phyloP scores from a whole-genome alignment of 37 sponge, comb jelly and placozoan genomes.

The Aphrocallistes beatrix region DNA sequence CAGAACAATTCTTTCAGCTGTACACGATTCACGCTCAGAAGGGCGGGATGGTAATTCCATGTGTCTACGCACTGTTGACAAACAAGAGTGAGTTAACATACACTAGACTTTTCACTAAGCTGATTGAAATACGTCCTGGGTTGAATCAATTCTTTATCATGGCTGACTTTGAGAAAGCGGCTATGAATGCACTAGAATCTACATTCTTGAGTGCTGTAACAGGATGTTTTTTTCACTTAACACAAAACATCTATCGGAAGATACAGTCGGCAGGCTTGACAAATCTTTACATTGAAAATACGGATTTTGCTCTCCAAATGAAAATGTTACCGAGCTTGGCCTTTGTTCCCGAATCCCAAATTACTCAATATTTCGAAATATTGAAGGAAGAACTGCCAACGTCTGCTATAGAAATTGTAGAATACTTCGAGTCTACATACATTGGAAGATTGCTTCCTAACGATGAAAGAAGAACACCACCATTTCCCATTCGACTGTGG shows the following conservation, averaged over 20 bases:
- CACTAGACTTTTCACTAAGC: not conserved
- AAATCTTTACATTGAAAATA: not conserved
- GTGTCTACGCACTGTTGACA: slow-evolving; percentile 10
- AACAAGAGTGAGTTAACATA: slow-evolving; percentile 12
- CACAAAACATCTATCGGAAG: not conserved
- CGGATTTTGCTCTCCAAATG: not conserved
- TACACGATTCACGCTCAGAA: slow-evolving; percentile 2
- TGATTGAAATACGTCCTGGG: slow-evolving; percentile 12
- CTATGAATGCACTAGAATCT: not conserved
- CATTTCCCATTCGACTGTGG: too few relatives aligned
- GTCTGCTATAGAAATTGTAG: too few relatives aligned
- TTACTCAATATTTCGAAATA: not conserved
- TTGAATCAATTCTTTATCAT: slow-evolving; percentile 2
- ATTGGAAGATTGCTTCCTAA: too few relatives aligned
- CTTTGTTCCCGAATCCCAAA: not conserved
- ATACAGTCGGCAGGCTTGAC: not conserved
- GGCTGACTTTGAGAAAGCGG: slow-evolving; percentile 7
- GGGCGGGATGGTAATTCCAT: not conserved
- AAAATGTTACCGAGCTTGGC: not conserved
- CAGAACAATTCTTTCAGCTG: slow-evolving; percentile 9
- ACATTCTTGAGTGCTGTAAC: not conserved
- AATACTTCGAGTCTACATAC: too few relatives aligned
- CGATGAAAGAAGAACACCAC: too few relatives aligned
- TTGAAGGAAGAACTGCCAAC: not conserved
- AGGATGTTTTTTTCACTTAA: not conserved